Conservation (phyloP, 2,113 vertebrate genomes). For the Leucosticte australis region DNA sequence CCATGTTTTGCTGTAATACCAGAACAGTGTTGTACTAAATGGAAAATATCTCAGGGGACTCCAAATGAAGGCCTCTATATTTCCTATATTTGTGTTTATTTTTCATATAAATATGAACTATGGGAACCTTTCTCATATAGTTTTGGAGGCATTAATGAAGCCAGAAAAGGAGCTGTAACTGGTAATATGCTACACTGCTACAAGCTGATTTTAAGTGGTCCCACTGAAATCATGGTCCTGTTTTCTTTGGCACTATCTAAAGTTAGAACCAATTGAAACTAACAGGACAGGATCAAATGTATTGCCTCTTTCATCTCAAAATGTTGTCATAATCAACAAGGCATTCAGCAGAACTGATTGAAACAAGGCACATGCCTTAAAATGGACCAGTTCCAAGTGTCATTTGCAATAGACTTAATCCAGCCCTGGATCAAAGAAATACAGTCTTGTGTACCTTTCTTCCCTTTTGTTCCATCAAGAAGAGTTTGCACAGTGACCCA, state of each 20-base stretch:
- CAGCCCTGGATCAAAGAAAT: neutral
- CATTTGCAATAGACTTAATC: neutral
- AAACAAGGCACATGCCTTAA: slow-evolving; percentile 7
- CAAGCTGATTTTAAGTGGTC: neutral
- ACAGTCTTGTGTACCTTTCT: neutral
- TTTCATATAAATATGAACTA: neutral
- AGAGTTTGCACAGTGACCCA: neutral
- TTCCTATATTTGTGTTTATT: neutral
- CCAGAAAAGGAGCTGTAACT: neutral
- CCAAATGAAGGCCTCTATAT: neutral
- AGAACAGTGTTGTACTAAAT: neutral
- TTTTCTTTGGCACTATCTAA: slow-evolving; percentile 30
- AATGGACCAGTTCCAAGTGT: neutral
- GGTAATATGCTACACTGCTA: neutral
- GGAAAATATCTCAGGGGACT: neutral
- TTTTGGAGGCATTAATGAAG: neutral
- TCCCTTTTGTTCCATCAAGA: neutral
- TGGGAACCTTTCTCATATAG: neutral
- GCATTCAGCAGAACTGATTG: slow-evolving; percentile 34
- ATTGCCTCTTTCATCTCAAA: slow-evolving; percentile 8
- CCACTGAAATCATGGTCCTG: neutral
- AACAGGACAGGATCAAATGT: neutral
- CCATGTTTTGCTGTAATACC: neutral
- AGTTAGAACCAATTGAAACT: neutral
- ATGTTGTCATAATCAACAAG: neutral